phyloP scores from a whole-genome alignment of 1,140 invertebrate species.

The Papilio aristodemus region DNA sequence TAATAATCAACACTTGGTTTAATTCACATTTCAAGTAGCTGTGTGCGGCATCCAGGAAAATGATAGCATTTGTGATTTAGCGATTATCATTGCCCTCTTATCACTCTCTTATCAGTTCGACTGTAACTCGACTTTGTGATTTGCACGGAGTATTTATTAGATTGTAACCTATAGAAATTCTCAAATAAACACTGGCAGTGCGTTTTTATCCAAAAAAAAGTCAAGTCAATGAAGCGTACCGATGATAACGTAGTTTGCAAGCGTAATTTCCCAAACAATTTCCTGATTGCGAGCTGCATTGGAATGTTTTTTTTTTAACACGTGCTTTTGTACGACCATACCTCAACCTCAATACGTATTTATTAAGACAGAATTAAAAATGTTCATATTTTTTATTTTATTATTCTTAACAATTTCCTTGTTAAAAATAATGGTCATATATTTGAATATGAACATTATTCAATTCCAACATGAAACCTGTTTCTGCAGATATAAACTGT shows the following conservation, averaged over 20 bases:
- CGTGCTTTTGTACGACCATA: background rate
- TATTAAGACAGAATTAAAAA: no score
- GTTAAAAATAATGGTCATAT: no score
- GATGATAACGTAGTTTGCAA: background rate
- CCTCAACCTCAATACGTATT: no score
- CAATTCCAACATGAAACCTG: no score
- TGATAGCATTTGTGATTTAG: background rate
- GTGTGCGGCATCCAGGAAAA: background rate
- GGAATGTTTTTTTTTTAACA: background rate
- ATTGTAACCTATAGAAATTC: background rate
- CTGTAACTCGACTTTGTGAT: background rate
- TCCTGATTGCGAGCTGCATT: background rate
- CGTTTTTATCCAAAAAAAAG: background rate
- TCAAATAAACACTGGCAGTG: background rate
- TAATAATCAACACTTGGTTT: background rate
- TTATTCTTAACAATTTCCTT: no score
- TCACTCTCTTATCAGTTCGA: background rate
- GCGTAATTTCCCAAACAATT: constrained; percentile 2
- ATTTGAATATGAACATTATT: no score
- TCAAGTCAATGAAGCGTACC: constrained; percentile 1
- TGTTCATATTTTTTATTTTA: no score
- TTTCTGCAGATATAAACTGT: no score
- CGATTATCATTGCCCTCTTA: background rate
- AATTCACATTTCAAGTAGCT: constrained; percentile 1
- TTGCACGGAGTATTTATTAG: background rate